Conservation (phyloP, 2,888 invertebrate species). For the Heteromyza rotundicornis region DNA sequence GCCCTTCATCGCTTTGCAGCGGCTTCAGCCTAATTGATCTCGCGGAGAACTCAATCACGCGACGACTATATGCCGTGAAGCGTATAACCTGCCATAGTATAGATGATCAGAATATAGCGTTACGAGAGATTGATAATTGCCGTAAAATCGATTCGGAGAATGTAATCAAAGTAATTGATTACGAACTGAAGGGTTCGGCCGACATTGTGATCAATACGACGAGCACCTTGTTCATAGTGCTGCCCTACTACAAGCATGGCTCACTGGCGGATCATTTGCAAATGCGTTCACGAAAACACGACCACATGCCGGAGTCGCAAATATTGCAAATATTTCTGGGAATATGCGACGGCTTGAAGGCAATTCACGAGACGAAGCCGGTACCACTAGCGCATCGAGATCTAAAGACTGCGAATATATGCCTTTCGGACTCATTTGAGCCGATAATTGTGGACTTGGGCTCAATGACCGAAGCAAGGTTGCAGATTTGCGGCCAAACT, state of each 20-base stretch:
- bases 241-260: constrained; percentile 81
- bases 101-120: constrained; percentile 75
- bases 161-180: constrained; percentile 76
- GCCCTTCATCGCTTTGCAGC: no score
- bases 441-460: constrained; percentile 85
- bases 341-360: constrained; percentile 76
- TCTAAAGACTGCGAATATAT: constrained; percentile 84
- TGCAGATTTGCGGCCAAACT: constrained; percentile 70
- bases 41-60: constrained; percentile 72
- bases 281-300: constrained; percentile 66
- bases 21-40: constrained; percentile 83
- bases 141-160: constrained; percentile 74
- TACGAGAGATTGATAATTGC: constrained; percentile 77
- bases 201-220: constrained; percentile 73
- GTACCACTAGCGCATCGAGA: constrained; percentile 82
- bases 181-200: constrained; percentile 69
- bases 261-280: constrained; percentile 75
- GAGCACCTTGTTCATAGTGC: constrained; percentile 74
- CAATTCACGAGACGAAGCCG: constrained; percentile 76
- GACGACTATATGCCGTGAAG: constrained; percentile 77
- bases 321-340: constrained; percentile 74
- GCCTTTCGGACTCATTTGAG: constrained; percentile 73
- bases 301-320: constrained; percentile 70
- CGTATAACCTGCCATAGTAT: constrained; percentile 80
- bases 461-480: constrained; percentile 70